Conservation (phyloP, 2,888 invertebrate species). For the Antitype chi region DNA sequence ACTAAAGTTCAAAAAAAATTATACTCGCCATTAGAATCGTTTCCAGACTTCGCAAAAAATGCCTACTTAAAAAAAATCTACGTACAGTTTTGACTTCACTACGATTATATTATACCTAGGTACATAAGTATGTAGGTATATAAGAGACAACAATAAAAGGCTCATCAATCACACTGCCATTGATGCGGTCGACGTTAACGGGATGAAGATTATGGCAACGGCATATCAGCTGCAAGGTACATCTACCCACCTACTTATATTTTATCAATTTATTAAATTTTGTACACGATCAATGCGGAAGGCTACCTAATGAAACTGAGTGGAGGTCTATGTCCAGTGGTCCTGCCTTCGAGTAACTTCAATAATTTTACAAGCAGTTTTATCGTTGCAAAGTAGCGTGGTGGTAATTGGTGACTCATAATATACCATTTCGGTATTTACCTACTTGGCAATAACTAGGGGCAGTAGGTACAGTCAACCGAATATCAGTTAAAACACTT, state of each 20-base stretch:
- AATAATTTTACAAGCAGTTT: neutral
- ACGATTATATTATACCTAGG: too few species aligned
- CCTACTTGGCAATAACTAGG: neutral
- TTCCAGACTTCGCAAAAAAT: too few species aligned
- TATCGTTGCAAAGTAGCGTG: neutral
- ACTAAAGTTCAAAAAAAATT: too few species aligned
- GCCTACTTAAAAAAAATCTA: too few species aligned
- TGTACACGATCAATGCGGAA: neutral
- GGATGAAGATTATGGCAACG: constrained; percentile 40
- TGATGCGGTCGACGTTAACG: constrained; percentile 64
- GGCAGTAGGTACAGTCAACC: neutral
- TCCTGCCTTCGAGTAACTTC: neutral
- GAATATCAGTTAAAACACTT: neutral
- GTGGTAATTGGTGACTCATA: too few species aligned
- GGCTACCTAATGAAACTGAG: neutral
- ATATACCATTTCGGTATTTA: neutral
- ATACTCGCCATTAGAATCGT: too few species aligned
- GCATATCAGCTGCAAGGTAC: neutral
- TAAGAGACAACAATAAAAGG: constrained; percentile 44
- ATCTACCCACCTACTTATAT: neutral
- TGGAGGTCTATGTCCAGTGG: neutral
- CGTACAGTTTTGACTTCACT: too few species aligned
- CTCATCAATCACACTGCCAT: constrained; percentile 69
- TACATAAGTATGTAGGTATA: neutral
- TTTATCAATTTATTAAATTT: neutral